Evolutionary conservation across 2,113 vertebrate species (phyloP).

Genomic region (Cyanocitta stelleri): DNA sequence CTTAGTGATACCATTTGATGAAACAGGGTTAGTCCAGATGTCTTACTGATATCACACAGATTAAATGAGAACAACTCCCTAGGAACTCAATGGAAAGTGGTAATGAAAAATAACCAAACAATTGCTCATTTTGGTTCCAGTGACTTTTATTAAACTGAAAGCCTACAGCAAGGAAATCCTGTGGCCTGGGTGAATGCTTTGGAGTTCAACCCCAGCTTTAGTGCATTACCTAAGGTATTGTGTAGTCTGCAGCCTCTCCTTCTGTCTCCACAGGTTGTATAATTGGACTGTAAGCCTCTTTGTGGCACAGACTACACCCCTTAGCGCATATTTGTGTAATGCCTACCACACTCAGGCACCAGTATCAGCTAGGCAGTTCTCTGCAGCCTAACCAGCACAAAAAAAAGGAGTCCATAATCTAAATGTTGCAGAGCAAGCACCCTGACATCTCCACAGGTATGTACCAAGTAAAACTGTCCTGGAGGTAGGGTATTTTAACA

Average conservation of each 20-base stretch:
- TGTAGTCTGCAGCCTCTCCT: neutral
- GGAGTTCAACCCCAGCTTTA: neutral
- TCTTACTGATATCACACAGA: neutral
- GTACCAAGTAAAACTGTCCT: neutral
- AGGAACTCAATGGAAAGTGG: neutral
- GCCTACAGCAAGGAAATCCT: neutral
- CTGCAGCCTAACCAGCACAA: neutral
- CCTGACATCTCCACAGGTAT: neutral
- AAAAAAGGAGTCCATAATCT: neutral
- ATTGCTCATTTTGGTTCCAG: neutral
- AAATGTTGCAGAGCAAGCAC: neutral
- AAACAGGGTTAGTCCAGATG: neutral
- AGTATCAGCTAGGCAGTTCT: neutral
- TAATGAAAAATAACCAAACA: neutral
- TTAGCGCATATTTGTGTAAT: neutral
- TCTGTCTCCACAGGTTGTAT: neutral
- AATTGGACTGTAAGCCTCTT: neutral
- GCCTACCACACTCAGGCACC: neutral
- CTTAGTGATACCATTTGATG: neutral
- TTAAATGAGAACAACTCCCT: neutral
- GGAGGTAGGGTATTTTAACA: neutral
- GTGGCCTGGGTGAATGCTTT: neutral
- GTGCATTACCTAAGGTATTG: neutral
- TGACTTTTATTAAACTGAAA: neutral
- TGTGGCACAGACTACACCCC: neutral